These are phyloP conservation scores for Trachops cirrhosus DNA, from an alignment of 2,797 vertebrate species.

Conservation along the genomic window DNA sequence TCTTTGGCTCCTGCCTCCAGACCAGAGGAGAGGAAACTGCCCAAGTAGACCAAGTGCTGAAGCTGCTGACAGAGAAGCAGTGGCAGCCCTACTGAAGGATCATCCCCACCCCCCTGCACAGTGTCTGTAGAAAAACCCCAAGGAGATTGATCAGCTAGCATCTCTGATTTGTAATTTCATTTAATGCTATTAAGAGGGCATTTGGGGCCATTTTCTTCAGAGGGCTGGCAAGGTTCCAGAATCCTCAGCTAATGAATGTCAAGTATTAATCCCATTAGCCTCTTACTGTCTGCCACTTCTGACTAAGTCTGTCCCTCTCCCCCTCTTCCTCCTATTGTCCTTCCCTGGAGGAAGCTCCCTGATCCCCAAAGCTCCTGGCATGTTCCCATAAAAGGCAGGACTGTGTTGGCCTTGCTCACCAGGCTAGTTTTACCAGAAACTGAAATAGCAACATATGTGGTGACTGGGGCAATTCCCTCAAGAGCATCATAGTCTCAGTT, in stretches of 20 bases:
- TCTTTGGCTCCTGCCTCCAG: not conserved
- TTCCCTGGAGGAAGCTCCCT: conserved; percentile 18
- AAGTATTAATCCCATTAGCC: conserved; percentile 81
- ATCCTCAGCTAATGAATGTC: conserved; percentile 78
- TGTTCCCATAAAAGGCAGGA: not conserved
- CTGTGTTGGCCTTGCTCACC: not conserved
- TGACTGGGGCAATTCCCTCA: not conserved
- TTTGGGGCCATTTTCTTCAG: conserved; percentile 75
- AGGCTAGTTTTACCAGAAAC: conserved; percentile 14
- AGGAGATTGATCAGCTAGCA: conserved; percentile 74
- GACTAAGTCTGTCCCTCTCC: not conserved
- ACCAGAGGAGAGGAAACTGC: not conserved
- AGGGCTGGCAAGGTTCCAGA: conserved; percentile 73
- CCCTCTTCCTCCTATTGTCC: not conserved
- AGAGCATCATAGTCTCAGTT: not conserved
- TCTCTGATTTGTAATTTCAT: conserved; percentile 79
- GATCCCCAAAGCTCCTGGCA: not conserved
- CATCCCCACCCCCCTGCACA: not conserved
- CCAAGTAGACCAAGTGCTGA: fast-evolving
- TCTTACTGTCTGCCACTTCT: conserved; percentile 61
- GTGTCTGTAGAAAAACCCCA: conserved; percentile 63
- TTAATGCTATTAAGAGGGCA: conserved; percentile 80
- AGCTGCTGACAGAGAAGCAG: not conserved
- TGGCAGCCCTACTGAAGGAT: not conserved
- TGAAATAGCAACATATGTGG: not conserved